Conservation (phyloP, 2,113 vertebrate genomes). For the Mus musculus region DNA sequence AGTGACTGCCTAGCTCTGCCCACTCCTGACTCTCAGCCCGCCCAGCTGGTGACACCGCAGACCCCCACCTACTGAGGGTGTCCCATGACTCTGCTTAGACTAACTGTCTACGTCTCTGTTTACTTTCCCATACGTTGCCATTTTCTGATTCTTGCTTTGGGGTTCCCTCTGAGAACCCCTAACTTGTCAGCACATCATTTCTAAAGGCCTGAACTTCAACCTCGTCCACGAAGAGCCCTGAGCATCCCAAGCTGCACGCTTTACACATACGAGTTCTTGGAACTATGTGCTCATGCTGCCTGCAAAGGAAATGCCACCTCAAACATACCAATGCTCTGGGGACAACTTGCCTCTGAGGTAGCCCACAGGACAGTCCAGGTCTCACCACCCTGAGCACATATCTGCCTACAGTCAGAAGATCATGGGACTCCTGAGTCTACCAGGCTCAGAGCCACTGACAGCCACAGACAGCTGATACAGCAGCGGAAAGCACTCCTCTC, state of each 20-base stretch:
- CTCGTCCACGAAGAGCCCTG: neutral
- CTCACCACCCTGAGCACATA: neutral
- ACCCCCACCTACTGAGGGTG: neutral
- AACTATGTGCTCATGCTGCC: neutral
- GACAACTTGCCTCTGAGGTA: neutral
- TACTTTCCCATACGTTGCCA: neutral
- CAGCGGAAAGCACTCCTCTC: neutral
- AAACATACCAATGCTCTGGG: neutral
- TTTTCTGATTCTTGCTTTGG: conserved; percentile 16
- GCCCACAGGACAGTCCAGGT: neutral
- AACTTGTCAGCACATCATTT: neutral
- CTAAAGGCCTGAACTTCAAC: neutral
- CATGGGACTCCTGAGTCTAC: neutral
- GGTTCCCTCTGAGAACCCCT: neutral
- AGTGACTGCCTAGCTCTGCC: neutral
- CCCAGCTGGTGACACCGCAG: neutral
- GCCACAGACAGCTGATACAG: neutral
- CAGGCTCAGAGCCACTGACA: conserved; percentile 61
- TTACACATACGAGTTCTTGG: neutral
- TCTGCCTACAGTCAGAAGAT: neutral
- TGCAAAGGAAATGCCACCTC: neutral
- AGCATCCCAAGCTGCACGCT: neutral
- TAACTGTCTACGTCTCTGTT: neutral
- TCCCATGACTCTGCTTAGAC: neutral
- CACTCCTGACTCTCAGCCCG: neutral